Conservation (phyloP, 2,797 vertebrate species). For the Gobio occitaniae region DNA sequence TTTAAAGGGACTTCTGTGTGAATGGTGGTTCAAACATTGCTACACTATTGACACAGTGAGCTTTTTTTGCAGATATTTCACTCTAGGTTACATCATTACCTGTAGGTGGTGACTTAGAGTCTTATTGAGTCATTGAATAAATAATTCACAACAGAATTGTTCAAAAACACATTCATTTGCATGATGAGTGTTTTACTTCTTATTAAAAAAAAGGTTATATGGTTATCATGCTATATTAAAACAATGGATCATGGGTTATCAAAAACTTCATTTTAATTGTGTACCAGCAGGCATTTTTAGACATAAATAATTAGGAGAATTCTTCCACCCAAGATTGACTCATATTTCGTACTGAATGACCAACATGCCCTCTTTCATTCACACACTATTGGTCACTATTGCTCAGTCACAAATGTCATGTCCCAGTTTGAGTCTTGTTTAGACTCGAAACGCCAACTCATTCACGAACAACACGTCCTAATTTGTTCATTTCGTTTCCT, state of each 20-base stretch:
- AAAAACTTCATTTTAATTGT: background rate
- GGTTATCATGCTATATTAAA: background rate
- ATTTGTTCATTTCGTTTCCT: background rate
- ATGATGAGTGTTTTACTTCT: too few species aligned
- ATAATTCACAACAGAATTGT: background rate
- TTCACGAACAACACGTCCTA: background rate
- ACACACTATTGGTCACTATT: background rate
- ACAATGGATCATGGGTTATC: background rate
- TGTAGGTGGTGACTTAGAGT: background rate
- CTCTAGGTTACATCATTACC: background rate
- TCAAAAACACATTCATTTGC: background rate
- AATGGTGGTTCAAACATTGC: background rate
- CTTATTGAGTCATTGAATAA: background rate
- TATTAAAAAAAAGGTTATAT: conserved; percentile 1
- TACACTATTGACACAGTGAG: background rate
- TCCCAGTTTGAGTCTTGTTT: background rate
- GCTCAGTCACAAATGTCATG: background rate
- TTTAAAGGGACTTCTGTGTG: background rate
- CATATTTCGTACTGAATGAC: background rate
- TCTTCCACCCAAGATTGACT: conserved; percentile 2
- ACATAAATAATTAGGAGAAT: background rate
- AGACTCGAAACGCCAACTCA: conserved; percentile 3
- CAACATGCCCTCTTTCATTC: background rate
- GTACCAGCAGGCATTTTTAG: background rate
- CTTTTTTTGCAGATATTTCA: background rate